Conservation (phyloP, 2,797 vertebrate genomes). For the Sebastiscus tertius region DNA sequence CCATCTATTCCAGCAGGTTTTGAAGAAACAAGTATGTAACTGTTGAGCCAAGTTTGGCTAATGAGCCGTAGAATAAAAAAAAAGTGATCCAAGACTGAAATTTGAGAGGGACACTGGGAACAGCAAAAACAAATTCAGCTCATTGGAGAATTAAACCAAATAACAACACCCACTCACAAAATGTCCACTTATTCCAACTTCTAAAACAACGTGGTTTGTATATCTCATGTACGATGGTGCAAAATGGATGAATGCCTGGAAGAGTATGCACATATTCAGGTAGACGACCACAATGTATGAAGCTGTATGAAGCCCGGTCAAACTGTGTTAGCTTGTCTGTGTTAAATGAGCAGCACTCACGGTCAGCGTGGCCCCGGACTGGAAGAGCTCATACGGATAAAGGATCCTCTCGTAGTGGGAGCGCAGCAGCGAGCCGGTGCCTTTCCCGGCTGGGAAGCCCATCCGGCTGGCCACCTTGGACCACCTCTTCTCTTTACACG, state of each 20-base stretch:
- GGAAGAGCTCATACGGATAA: constrained; percentile 98
- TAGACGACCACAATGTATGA: not conserved
- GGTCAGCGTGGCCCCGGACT: constrained; percentile 93
- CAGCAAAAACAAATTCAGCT: not conserved
- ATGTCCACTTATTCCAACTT: not conserved
- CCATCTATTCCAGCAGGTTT: not conserved
- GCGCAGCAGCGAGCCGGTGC: constrained; percentile 91
- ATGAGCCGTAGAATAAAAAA: not conserved
- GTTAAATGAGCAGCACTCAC: constrained; percentile 66
- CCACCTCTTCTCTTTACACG: constrained; percentile 97
- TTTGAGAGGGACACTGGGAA: not conserved
- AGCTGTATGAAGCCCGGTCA: not conserved
- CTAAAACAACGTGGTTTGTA: not conserved
- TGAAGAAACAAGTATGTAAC: not conserved
- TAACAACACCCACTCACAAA: not conserved
- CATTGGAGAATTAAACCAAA: not conserved
- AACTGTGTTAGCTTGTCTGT: not conserved
- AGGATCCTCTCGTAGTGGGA: constrained; percentile 95
- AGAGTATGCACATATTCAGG: not conserved
- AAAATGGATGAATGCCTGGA: not conserved
- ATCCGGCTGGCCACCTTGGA: constrained; percentile 93
- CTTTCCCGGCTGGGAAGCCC: constrained; percentile 94
- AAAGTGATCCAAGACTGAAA: not conserved
- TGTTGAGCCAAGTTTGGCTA: not conserved
- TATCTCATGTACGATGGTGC: not conserved